Conservation (phyloP, 1,140 invertebrate species). For the Drosophila albomicans region DNA sequence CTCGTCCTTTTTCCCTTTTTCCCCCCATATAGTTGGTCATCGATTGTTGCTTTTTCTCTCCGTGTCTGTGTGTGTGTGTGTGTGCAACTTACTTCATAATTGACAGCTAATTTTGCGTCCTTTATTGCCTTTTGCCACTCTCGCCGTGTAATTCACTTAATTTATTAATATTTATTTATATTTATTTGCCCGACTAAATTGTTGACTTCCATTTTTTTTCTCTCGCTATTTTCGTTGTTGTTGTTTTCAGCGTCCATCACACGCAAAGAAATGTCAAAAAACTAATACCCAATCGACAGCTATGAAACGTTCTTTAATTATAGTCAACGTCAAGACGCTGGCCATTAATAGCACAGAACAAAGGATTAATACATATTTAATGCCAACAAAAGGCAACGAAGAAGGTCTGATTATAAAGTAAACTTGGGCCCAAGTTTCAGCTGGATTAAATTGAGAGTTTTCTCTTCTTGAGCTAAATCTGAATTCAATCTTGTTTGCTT, state of each 20-base stretch:
- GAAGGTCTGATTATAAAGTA: too few relatives aligned
- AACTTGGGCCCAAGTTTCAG: too few relatives aligned
- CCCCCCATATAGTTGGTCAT: not conserved
- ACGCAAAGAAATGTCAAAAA: constrained; percentile 50
- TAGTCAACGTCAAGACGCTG: not conserved
- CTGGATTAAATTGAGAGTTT: too few relatives aligned
- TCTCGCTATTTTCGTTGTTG: too few relatives aligned
- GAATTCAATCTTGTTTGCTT: too few relatives aligned
- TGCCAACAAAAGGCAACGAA: not conserved
- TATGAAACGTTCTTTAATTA: constrained; percentile 43
- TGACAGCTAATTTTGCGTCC: constrained; percentile 67
- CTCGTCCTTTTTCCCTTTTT: not conserved
- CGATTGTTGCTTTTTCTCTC: constrained; percentile 5
- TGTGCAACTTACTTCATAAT: constrained; percentile 64
- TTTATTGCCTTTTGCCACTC: constrained; percentile 59
- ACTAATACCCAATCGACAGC: constrained; percentile 38
- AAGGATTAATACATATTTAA: constrained; percentile 9
- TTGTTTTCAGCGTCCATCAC: constrained; percentile 23
- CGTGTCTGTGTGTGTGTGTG: constrained; percentile 12
- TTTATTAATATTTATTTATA: constrained; percentile 68
- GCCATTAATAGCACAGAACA: not conserved
- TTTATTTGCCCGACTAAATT: constrained; percentile 13
- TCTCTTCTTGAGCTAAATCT: too few relatives aligned
- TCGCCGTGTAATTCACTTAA: constrained; percentile 55
- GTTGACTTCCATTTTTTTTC: constrained; percentile 13